Base-by-base conservation (phyloP, 2,888 invertebrate species). In the Eristalis pertinax region DNA sequence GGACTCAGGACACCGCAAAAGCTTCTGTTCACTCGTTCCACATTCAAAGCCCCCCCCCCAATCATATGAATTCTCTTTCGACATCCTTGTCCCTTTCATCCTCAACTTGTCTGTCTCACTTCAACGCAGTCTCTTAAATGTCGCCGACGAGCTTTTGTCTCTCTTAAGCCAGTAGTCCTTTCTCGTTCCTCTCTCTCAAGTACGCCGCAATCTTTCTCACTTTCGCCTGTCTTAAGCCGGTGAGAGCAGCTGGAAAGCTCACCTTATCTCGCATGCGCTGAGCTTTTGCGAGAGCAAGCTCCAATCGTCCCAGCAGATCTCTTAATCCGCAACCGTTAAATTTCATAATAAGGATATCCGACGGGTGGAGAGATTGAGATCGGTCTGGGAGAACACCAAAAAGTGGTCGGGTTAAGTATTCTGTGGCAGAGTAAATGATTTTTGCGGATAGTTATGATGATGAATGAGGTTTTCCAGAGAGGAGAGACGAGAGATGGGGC, bases 371-470 rank as follows among this genome's bases (percentile, higher is more conserved):
- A n/a, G n/a, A n/a, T n/a, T n/a, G 38, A 29, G 29, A 29, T 50
- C 56, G 26, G 26, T 60, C 24, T 24, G 11, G 29, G 22, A 26
- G 32, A 35, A 24, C 67, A 76, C 84, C 83, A 75, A 65, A 83
- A 81, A 72, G 79, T 84, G 87, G 87, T 87, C 64, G 68, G 76
- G 75, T 87, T 80, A 87, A 87, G 76, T 80, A 84, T 87, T 87
- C 84, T 87, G 84, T 84, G 87, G 87, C 72, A 84, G 84, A 87
- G 79, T 84, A 84, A 83, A 87, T 87, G 76, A 76, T 84, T 79
- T 84, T 78, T 83, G 65, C 64, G 79, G 76, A 84, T 87, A 87
- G 87, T 87, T 84, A 79, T 79, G 58, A 87, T 84, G 84, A 87
- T 87, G 79, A 87, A 84, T 87, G 87, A 73, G 84, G 78, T 83